A percentile compares a stretch with the other conserved stretches of the same genome.
These are phyloP conservation scores for Trachymyrmex cornetzi DNA, from an alignment of 1,140 invertebrate genomes.

Conservation along the genomic window DNA sequence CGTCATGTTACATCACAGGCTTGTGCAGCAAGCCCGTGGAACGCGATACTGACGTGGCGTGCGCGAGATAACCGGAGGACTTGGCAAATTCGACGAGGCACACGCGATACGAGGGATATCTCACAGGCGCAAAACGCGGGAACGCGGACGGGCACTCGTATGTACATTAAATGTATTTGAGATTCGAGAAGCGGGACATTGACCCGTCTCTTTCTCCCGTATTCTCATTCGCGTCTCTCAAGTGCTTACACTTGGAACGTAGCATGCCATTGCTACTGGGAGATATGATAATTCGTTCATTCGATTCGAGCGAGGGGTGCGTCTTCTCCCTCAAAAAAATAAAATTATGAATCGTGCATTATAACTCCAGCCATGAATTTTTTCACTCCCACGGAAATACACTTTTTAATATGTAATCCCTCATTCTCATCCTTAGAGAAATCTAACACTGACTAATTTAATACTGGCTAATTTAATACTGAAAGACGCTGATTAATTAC, in stretches of 20 bases:
- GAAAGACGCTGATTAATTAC: too few species aligned
- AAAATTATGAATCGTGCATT: not conserved
- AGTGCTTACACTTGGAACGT: slow-evolving; percentile 38
- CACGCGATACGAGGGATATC: slow-evolving; percentile 21
- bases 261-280: not conserved
- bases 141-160: slow-evolving; percentile 10
- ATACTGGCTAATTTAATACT: too few species aligned
- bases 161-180: slow-evolving; percentile 70
- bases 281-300: slow-evolving; percentile 16
- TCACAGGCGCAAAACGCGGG: slow-evolving; percentile 12
- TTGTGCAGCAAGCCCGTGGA: not conserved
- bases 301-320: not conserved
- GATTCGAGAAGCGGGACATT: slow-evolving; percentile 67
- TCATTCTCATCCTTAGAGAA: not conserved
- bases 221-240: not conserved
- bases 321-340: not conserved
- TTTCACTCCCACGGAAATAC: not conserved
- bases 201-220: slow-evolving; percentile 62
- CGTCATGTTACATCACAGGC: not conserved
- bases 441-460: too few species aligned
- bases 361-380: not conserved
- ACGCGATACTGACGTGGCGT: not conserved
- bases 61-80: slow-evolving; percentile 44
- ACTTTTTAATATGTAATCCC: not conserved
- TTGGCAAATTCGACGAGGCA: slow-evolving; percentile 42